Evolutionary conservation across 2,797 vertebrate genomes (phyloP).

Genomic region (Schizopygopsis pylzovi): DNA sequence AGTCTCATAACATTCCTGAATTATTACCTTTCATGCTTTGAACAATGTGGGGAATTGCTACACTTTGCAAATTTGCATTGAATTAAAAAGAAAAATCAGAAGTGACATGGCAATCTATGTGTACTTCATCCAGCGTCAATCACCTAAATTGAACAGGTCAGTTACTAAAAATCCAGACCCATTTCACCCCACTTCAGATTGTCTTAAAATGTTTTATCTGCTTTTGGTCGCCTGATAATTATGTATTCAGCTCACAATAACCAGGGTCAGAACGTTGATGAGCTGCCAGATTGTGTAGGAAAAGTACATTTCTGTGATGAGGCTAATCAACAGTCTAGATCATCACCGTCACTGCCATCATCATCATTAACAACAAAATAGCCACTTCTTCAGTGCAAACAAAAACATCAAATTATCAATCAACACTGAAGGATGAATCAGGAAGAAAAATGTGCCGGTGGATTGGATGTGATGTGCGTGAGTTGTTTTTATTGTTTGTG

Average conservation of each 20-base stretch:
- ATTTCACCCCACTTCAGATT: constrained; percentile 15
- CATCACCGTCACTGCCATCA: constrained; percentile 38
- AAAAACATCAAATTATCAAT: constrained; percentile 47
- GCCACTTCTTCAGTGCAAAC: constrained; percentile 39
- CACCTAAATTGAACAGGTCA: constrained; percentile 7
- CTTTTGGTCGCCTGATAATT: constrained; percentile 28
- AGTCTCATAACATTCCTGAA: background rate
- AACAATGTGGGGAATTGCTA: background rate
- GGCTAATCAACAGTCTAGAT: constrained; percentile 54
- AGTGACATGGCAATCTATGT: background rate
- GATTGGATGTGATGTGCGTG: background rate
- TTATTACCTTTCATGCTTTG: constrained; percentile 23
- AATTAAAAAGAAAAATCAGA: background rate
- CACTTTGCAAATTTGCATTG: background rate
- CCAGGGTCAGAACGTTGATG: constrained; percentile 39
- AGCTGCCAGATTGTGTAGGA: constrained; percentile 41
- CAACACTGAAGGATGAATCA: constrained; percentile 11
- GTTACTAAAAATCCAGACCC: background rate
- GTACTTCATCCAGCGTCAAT: background rate
- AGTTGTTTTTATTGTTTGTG: background rate
- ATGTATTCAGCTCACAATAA: constrained; percentile 22
- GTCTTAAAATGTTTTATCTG: constrained; percentile 11
- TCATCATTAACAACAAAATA: constrained; percentile 43
- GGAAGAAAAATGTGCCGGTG: constrained; percentile 15
- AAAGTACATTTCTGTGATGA: constrained; percentile 55